These are phyloP conservation scores for Drosophila mimetica DNA, from an alignment of 2,888 invertebrate species.

Conservation along the genomic window DNA sequence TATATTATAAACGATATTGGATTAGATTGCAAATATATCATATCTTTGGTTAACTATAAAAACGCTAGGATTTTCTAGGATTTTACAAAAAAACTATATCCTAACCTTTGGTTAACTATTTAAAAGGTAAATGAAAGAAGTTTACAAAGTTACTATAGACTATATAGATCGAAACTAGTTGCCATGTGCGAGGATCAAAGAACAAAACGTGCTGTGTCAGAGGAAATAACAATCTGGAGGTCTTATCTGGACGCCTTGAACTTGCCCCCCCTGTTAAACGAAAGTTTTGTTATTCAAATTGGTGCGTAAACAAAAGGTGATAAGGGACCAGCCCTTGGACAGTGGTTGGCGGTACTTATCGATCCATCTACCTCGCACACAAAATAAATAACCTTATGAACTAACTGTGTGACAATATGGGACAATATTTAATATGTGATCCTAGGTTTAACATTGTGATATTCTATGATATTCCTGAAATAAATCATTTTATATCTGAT, in stretches of 20 bases:
- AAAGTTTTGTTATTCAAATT: conserved; percentile 45
- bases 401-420: not conserved
- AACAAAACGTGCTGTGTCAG: conserved; percentile 31
- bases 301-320: conserved; percentile 47
- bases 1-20: too few species aligned
- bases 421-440: too few species aligned
- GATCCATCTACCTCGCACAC: not conserved
- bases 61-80: too few species aligned
- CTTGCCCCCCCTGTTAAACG: conserved; percentile 44
- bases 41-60: too few species aligned
- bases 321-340: conserved; percentile 10
- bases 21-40: too few species aligned
- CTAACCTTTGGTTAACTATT: too few species aligned
- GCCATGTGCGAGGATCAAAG: conserved; percentile 30
- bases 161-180: conserved; percentile 9
- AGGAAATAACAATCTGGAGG: conserved; percentile 48
- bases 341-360: not conserved
- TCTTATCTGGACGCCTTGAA: conserved; percentile 45
- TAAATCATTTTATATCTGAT: too few species aligned
- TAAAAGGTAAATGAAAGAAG: not conserved
- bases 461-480: too few species aligned
- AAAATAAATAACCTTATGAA: not conserved
- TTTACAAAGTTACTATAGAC: not conserved
- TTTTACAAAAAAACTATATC: too few species aligned
- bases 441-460: too few species aligned